Evolutionary conservation across 2,888 invertebrate genomes (phyloP), one percentile per base, ranked within the genome.

Genomic region (Amblyteles armatorius): DNA sequence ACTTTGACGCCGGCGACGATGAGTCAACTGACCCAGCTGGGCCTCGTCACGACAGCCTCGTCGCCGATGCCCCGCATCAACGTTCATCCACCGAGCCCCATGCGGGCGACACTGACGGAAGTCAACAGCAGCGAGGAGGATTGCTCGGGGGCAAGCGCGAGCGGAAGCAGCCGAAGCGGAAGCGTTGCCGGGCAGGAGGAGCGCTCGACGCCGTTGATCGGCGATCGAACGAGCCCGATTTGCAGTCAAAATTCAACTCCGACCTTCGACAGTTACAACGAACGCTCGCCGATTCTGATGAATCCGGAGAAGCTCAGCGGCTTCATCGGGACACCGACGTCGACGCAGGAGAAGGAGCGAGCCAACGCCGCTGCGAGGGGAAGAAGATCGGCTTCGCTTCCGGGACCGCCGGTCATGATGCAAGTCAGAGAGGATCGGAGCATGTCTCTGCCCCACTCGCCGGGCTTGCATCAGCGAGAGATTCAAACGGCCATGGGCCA

Each of bases 1-100:
- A 94, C 95, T 1, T 90, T 95, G 55, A 94, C 95, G 0, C 95
- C 96, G 0, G 95, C 96, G 90, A 95, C 96, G 4, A 95, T 96
- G 86, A 95, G 96, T 22, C 96, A 96, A 91, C 92, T 96, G 44
- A 95, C 95, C 0, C 94, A 95, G 65, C 94, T 94, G 87, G 95
- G 94, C 60, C 89, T 94, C 16, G 91, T 94, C 1, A 94, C 94
- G 55, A 94, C 94, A 40, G 95, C 95, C 33, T 95, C 95, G 48
- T 94, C 95, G 0, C 84, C 94, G 29, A 90, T 89, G 83, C 79
- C 85, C 11, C 86, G 87, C 52, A 79, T 87, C 22, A 87, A 87
- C 55, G 76, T 85, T 0, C 85, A 86, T 11, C 16, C 82, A 83
- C 87, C 65, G 72, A 90, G 22, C 16, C 65, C 77, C 76, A 36